These are phyloP conservation scores for Sylvilagus floridanus DNA, from an alignment of 2,797 vertebrate genomes.

Conservation along the genomic window DNA sequence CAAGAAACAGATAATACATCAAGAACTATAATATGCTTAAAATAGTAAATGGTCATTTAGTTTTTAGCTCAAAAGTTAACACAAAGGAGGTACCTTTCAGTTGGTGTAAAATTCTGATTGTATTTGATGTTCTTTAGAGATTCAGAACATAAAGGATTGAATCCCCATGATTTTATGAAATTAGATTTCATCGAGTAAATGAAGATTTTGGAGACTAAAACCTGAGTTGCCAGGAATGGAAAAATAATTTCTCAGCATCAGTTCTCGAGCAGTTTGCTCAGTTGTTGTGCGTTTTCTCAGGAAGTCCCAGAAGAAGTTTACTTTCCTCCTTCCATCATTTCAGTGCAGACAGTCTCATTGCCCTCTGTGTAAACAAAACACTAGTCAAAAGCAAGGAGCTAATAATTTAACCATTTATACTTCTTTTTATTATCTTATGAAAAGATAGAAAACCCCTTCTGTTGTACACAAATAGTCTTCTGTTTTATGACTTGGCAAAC, in stretches of 20 bases:
- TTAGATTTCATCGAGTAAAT: constrained; percentile 3
- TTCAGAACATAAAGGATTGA: background rate
- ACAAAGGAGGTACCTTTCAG: background rate
- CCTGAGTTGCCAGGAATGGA: background rate
- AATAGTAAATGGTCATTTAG: background rate
- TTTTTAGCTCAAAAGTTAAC: constrained; percentile 38
- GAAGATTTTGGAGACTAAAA: background rate
- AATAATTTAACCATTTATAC: background rate
- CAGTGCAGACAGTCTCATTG: background rate
- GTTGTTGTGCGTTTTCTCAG: constrained; percentile 12
- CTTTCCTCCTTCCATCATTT: background rate
- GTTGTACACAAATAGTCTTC: background rate
- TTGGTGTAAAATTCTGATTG: background rate
- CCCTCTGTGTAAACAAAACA: background rate
- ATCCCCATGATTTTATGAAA: background rate
- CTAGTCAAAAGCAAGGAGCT: background rate
- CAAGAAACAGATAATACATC: background rate
- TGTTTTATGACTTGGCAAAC: background rate
- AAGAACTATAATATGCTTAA: background rate
- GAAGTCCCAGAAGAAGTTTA: background rate
- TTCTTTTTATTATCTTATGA: background rate
- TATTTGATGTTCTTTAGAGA: constrained; percentile 25
- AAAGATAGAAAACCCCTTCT: background rate
- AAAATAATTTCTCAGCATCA: background rate
- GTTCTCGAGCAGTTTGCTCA: background rate